Evolutionary conservation across 2,113 vertebrate genomes (phyloP), one percentile per base, ranked within the genome.

Genomic region (Silurus asotus): DNA sequence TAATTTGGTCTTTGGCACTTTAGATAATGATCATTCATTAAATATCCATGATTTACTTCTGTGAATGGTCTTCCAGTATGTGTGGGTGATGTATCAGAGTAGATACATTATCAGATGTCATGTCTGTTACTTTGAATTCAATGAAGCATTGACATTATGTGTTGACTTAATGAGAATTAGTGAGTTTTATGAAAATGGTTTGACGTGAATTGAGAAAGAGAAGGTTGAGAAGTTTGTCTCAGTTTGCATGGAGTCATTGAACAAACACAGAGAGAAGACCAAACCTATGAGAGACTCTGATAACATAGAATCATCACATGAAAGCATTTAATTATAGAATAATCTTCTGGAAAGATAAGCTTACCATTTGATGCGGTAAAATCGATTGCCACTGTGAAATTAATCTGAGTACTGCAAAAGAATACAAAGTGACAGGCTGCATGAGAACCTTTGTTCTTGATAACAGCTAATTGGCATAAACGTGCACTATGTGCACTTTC

Each of bases 361-460:
- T 99, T 90, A 99, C 98, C 98, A 87, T 99, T 99, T 85, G 98
- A 99, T 85, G 98, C 98, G 69, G 98, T 99, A 94, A 99, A 99
- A 95, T 99, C 98, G 92, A 99, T 99, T 85, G 98, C 98, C 84
- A 99, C 98, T 13, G 98, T 99, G 93, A 99, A 99, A 95, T 99
- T 99, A 92, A 99, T 98, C 94, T 99, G 97, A 1, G 97, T 99
- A 91, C 98, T 99, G 92, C 83, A 94, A 94, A 93, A 92, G 80
- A 91, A 92, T 85, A 61, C 37, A 90, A 53, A 87, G 53, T 65
- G 86, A 88, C 56, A 84, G 83, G 55, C 51, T 25, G 25, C 5
- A 59, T 86, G 15, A 88, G 67, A 70, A 85, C 79, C 48, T 81
- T 51, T 72, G 55, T 83, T 25, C 80, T 81, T 75, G 64, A 45